A percentile compares a stretch with the other conserved stretches of the same genome.
Evolutionary conservation across 2,888 invertebrate genomes (phyloP).

Genomic region (Choristoneura rosaceana): DNA sequence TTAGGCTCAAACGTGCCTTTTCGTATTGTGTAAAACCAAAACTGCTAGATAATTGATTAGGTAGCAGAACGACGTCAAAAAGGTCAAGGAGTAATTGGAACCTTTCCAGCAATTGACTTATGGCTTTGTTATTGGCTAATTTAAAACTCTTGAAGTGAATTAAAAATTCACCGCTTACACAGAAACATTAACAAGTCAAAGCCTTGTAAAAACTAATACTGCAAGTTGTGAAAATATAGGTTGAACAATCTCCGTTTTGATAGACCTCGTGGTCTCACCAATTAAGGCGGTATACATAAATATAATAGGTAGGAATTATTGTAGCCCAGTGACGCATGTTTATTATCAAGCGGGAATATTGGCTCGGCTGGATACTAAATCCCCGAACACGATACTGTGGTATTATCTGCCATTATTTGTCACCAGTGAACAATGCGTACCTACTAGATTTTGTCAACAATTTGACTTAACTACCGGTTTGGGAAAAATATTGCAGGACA

Average conservation of each 20-base stretch:
- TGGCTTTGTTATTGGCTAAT: too few relatives aligned
- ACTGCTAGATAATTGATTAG: background rate
- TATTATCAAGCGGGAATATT: conserved; percentile 81
- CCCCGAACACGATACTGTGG: conserved; percentile 81
- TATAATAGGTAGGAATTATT: conserved; percentile 44
- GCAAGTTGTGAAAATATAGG: too few relatives aligned
- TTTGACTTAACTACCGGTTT: conserved; percentile 14
- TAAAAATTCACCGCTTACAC: too few relatives aligned
- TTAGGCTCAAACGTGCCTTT: background rate
- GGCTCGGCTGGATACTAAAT: conserved; percentile 83
- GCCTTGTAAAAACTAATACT: too few relatives aligned
- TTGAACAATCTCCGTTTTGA: background rate
- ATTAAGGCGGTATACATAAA: conserved; percentile 19
- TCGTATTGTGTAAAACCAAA: background rate
- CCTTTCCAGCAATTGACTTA: background rate
- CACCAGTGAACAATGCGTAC: conserved; percentile 79
- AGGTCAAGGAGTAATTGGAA: background rate
- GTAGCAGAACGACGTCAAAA: background rate
- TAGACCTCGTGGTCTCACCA: conserved; percentile 19
- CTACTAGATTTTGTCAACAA: conserved; percentile 70
- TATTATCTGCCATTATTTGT: conserved; percentile 85
- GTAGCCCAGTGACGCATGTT: conserved; percentile 68
- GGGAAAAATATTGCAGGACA: conserved; percentile 11
- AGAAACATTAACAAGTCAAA: too few relatives aligned
- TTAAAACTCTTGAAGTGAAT: too few relatives aligned